Base-by-base conservation (phyloP, 1,140 invertebrate genomes). In the Patella vulgata region DNA sequence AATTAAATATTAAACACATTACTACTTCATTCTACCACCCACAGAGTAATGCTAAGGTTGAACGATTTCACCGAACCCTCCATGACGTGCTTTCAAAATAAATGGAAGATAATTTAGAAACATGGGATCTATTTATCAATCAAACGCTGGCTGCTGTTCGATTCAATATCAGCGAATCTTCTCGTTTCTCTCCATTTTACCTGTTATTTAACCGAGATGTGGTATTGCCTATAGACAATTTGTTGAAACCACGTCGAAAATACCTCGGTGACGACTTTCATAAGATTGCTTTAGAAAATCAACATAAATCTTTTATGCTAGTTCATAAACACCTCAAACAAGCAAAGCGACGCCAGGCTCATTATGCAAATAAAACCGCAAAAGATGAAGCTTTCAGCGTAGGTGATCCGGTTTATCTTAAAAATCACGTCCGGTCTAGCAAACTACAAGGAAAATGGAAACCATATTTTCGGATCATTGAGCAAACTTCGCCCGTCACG, bases 11-110 rank as follows among this genome's bases (percentile, higher is more conserved):
- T 33, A 1, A 59, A 27, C 66, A 68, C 56, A 40, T 68, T 0
- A 61, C 42, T 0, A 59, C 62, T 23, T 44, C 47, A 2, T 28
- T 56, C 44, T 62, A 63, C 33, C 42, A 59, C 25, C 56, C 60
- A 2, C 44, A 59, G 23, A 30, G 19, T n/a, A 70, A 67, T 58
- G 57, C 33, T 1, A 70, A 56, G 27, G 59, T 54, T 2, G 63
- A 70, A 63, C 17, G 61, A 30, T 62, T 61, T 14, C 69, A 68
- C 39, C n/a, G 65, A 12, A 62, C 61, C 1, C 36, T 68, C 1
- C 61, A 68, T 44, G 62, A 64, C 65, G 21, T 68, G 6, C n/a
- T 68, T 12, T 8, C 65, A n/a, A 68, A 64, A n/a, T 68, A 64
- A 27, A 11, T 68, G 11, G 9, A 52, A 36, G 57, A 62, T 17